A percentile compares a stretch with the other conserved stretches of the same genome.
Evolutionary conservation across 1,140 invertebrate genomes (phyloP).

Genomic region (Saccostrea glomerata): DNA sequence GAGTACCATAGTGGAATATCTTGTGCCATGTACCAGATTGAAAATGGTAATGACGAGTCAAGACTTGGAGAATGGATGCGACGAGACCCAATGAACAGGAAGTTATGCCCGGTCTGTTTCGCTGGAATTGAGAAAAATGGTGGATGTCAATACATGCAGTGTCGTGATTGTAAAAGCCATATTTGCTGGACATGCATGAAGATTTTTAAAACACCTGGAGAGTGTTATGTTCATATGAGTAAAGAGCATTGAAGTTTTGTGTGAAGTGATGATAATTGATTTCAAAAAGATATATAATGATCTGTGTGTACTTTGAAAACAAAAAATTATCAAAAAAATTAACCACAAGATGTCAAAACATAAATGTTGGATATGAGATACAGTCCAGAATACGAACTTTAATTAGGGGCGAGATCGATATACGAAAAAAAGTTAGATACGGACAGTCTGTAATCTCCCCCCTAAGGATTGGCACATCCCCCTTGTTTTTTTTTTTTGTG

Average conservation of each 20-base stretch:
- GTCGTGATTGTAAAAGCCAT: slow-evolving; percentile 57
- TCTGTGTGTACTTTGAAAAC: too few relatives aligned
- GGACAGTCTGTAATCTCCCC: too few relatives aligned
- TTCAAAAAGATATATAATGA: too few relatives aligned
- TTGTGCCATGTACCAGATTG: slow-evolving; percentile 63
- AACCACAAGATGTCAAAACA: too few relatives aligned
- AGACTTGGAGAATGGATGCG: slow-evolving; percentile 56
- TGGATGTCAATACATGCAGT: slow-evolving; percentile 70
- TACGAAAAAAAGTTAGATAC: too few relatives aligned
- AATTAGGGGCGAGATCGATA: too few relatives aligned
- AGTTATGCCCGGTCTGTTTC: slow-evolving; percentile 67
- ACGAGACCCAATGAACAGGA: slow-evolving; percentile 56
- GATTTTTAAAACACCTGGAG: slow-evolving; percentile 30
- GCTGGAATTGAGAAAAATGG: slow-evolving; percentile 66
- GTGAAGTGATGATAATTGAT: too few relatives aligned
- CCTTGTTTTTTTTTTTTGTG: too few relatives aligned
- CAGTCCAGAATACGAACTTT: too few relatives aligned
- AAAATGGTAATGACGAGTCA: slow-evolving; percentile 32
- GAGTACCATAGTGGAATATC: slow-evolving; percentile 68
- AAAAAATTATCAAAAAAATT: too few relatives aligned
- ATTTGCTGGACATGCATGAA: slow-evolving; percentile 70
- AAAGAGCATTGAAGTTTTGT: slow-evolving; percentile 59
- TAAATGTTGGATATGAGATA: too few relatives aligned
- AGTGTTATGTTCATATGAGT: slow-evolving; percentile 66
- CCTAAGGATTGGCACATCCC: too few relatives aligned